A percentile compares a stretch with the other conserved stretches of the same genome.
Evolutionary conservation across 2,888 invertebrate genomes (phyloP).

Genomic region (Clepsis dumicolana): DNA sequence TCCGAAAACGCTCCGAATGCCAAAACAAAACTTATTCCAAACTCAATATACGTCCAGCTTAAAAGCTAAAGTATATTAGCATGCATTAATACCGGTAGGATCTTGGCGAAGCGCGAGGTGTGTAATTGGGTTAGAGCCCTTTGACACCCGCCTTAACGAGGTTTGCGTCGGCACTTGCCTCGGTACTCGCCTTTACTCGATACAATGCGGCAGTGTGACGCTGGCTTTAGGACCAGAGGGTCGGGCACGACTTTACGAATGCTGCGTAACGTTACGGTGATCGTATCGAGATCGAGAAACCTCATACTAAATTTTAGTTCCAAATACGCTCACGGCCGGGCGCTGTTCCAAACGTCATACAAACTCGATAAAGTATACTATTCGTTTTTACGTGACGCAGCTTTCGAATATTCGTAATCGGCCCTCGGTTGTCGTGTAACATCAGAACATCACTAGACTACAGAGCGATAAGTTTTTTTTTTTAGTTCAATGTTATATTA

Average conservation of each 20-base stretch:
- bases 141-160: slow-evolving; percentile 83
- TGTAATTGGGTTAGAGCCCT: slow-evolving; percentile 84
- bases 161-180: slow-evolving; percentile 72
- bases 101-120: slow-evolving; percentile 60
- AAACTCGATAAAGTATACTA: no score
- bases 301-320: no score
- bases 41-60: slow-evolving; percentile 47
- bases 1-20: background rate
- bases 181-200: slow-evolving; percentile 46
- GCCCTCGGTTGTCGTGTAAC: slow-evolving; percentile 7
- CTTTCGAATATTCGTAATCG: no score
- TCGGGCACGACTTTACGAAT: no score
- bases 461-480: no score
- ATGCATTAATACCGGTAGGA: slow-evolving; percentile 54
- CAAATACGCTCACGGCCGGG: no score
- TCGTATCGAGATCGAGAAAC: no score
- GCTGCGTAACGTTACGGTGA: no score
- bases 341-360: no score
- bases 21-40: slow-evolving; percentile 41
- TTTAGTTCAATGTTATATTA: no score
- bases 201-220: slow-evolving; percentile 40
- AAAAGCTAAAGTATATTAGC: slow-evolving; percentile 55
- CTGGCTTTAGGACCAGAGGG: background rate
- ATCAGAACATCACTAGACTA: background rate
- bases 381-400: no score